These are phyloP conservation scores for Podarcis lilfordi DNA, from an alignment of 2,797 vertebrate genomes.

Conservation along the genomic window DNA sequence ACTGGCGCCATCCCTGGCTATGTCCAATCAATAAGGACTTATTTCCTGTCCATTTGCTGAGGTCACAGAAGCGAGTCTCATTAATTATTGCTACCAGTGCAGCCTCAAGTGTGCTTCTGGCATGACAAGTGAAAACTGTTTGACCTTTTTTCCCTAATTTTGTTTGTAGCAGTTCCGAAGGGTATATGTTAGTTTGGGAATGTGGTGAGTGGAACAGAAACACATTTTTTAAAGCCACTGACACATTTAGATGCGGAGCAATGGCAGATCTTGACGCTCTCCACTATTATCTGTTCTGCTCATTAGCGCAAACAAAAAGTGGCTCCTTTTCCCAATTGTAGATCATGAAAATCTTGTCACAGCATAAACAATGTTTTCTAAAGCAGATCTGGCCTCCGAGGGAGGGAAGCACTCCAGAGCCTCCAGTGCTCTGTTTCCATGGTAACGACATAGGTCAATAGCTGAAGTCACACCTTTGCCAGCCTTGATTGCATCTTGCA, in stretches of 20 bases:
- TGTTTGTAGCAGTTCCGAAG: slow-evolving; percentile 58
- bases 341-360: slow-evolving; percentile 89
- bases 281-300: slow-evolving; percentile 22
- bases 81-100: slow-evolving; percentile 98
- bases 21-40: slow-evolving; percentile 96
- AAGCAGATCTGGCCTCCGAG: slow-evolving; percentile 93
- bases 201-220: slow-evolving; percentile 48
- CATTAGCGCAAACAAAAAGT: slow-evolving; percentile 40
- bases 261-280: slow-evolving; percentile 14
- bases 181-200: slow-evolving; percentile 36
- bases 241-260: slow-evolving; percentile 28
- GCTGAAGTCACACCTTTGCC: slow-evolving; percentile 94
- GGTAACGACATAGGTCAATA: slow-evolving; percentile 95
- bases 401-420: slow-evolving; percentile 93
- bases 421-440: slow-evolving; percentile 93
- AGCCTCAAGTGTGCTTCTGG: slow-evolving; percentile 92
- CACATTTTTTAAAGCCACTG: slow-evolving; percentile 36
- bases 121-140: slow-evolving; percentile 80
- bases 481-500: slow-evolving; percentile 88
- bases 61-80: slow-evolving; percentile 92
- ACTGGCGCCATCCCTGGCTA: slow-evolving; percentile 92
- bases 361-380: slow-evolving; percentile 95
- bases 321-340: slow-evolving; percentile 33
- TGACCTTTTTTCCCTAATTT: slow-evolving; percentile 87
- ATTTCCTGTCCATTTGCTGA: slow-evolving; percentile 99